These are phyloP conservation scores for Uloborus plumipes DNA, from an alignment of 2,888 invertebrate species.

Conservation along the genomic window DNA sequence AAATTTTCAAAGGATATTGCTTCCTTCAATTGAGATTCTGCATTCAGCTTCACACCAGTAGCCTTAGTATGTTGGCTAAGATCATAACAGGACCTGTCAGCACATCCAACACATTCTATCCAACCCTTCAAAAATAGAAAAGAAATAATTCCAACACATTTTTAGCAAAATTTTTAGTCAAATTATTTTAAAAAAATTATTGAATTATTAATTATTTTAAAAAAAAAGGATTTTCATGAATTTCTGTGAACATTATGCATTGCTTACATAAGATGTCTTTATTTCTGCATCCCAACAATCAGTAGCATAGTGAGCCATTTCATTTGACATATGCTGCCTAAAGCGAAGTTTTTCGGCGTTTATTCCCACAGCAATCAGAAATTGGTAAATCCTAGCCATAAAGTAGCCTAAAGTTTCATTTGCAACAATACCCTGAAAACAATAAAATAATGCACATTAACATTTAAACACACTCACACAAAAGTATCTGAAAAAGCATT, in stretches of 20 bases:
- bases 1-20: constrained; percentile 75
- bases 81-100: constrained; percentile 98
- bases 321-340: constrained; percentile 98
- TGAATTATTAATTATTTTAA: too few species aligned
- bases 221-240: not conserved
- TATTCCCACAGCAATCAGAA: constrained; percentile 88
- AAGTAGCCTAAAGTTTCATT: constrained; percentile 99
- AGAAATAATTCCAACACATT: not conserved
- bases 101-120: constrained; percentile 99
- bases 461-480: too few species aligned
- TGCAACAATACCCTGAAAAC: constrained; percentile 82
- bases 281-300: constrained; percentile 99
- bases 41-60: constrained; percentile 90
- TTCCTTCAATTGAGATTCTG: constrained; percentile 89
- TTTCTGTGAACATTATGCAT: not conserved
- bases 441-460: not conserved
- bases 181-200: too few species aligned
- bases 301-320: constrained; percentile 99
- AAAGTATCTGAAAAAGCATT: too few species aligned
- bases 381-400: constrained; percentile 93
- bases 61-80: constrained; percentile 93
- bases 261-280: constrained; percentile 88
- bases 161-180: too few species aligned
- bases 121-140: constrained; percentile 79
- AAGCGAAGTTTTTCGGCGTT: constrained; percentile 89